A percentile compares a stretch with the other conserved stretches of the same genome.
Conservation (phyloP, 2,113 vertebrate genomes). For the Semnopithecus entellus region DNA sequence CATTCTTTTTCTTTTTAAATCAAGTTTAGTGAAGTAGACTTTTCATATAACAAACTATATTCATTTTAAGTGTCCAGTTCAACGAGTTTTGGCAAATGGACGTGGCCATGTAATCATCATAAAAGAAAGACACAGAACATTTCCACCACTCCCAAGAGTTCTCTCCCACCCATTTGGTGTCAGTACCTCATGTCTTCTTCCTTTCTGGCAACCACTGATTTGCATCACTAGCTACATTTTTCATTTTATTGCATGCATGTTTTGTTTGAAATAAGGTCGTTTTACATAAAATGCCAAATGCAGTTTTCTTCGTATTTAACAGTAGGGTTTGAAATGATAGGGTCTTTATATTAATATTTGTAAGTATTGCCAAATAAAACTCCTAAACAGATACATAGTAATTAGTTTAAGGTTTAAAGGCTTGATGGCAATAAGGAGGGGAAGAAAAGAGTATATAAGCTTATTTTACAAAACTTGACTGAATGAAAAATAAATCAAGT, state of each 20-base stretch:
- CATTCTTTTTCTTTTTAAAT: neutral
- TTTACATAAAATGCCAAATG: neutral
- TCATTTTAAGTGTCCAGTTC: neutral
- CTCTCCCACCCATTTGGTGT: neutral
- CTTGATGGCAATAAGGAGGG: neutral
- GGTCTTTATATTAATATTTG: neutral
- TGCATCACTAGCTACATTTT: neutral
- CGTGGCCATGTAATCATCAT: no score
- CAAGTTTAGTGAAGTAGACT: neutral
- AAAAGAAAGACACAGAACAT: neutral
- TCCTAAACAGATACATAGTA: neutral
- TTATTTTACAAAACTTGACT: neutral
- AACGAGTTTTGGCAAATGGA: neutral
- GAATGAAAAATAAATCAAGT: slow-evolving; percentile 10
- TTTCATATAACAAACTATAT: neutral
- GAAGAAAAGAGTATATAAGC: neutral
- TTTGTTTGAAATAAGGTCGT: neutral
- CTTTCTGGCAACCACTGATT: neutral
- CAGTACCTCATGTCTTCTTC: neutral
- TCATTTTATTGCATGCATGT: neutral
- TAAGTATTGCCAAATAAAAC: neutral
- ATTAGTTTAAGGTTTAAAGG: neutral
- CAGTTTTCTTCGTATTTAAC: neutral
- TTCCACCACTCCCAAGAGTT: neutral
- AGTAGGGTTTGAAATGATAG: neutral